phyloP scores from a whole-genome alignment of 2,888 invertebrate species.

The Nymphalis polychloros region DNA sequence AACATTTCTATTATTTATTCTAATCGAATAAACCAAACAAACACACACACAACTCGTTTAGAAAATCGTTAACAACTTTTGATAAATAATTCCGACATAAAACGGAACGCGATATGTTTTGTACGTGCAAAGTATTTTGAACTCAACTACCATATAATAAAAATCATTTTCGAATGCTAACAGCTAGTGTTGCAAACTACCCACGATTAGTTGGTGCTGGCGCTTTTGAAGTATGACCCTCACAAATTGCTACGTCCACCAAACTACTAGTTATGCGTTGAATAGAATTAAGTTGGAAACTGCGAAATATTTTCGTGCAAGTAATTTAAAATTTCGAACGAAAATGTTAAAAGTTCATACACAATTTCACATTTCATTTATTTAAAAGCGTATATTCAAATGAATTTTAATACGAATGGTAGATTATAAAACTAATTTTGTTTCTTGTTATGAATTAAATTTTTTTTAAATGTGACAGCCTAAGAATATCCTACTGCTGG shows the following conservation, averaged over 20 bases:
- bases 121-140: background rate
- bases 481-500: too few species aligned
- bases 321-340: background rate
- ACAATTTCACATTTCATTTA: too few species aligned
- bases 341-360: background rate
- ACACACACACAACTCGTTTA: too few species aligned
- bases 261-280: conserved; percentile 6
- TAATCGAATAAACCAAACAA: too few species aligned
- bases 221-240: conserved; percentile 24
- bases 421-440: too few species aligned
- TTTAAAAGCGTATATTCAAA: too few species aligned
- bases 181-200: conserved; percentile 18
- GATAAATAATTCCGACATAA: background rate
- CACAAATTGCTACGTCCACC: conserved; percentile 20
- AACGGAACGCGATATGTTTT: background rate
- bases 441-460: too few species aligned
- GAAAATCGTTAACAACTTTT: background rate
- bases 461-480: too few species aligned
- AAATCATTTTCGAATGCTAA: background rate
- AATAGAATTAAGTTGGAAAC: background rate
- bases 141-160: background rate
- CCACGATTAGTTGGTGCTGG: conserved; percentile 21
- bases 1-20: too few species aligned
- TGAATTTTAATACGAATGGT: too few species aligned
- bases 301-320: background rate